These are phyloP conservation scores for Ophion ventricosus DNA, from an alignment of 2,888 invertebrate genomes.

Conservation along the genomic window DNA sequence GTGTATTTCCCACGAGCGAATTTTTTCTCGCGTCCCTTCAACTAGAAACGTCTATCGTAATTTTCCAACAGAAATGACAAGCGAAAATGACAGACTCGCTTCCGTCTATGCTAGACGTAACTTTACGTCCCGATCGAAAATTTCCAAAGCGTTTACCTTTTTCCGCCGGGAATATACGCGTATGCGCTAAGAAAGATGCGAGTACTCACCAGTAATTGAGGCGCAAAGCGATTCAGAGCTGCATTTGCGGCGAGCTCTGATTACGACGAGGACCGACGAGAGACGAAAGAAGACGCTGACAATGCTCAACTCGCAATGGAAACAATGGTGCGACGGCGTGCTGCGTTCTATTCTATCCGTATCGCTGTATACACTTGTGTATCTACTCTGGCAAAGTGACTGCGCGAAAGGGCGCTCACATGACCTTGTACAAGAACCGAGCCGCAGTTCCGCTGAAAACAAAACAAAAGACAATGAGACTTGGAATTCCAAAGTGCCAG, in stretches of 20 bases:
- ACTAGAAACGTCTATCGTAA: too few species aligned
- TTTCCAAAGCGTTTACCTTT: too few species aligned
- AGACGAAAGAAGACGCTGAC: slow-evolving; percentile 15
- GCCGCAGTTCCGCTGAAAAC: slow-evolving; percentile 29
- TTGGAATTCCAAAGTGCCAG: too few species aligned
- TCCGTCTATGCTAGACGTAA: too few species aligned
- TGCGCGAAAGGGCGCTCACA: slow-evolving; percentile 39
- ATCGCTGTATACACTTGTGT: background rate
- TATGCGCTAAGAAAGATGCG: background rate
- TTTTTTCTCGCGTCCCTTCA: too few species aligned
- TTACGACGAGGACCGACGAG: slow-evolving; percentile 52
- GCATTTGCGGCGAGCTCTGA: slow-evolving; percentile 65
- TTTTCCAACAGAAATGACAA: too few species aligned
- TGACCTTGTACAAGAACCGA: slow-evolving; percentile 35
- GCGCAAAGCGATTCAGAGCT: slow-evolving; percentile 64
- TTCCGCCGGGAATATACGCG: background rate
- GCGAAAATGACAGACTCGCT: too few species aligned
- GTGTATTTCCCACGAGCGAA: too few species aligned
- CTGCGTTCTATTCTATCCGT: background rate
- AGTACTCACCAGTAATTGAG: slow-evolving; percentile 62
- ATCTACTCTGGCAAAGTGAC: background rate
- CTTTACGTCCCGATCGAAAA: too few species aligned
- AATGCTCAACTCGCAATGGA: background rate
- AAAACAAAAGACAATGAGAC: background rate
- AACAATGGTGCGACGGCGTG: slow-evolving; percentile 2